Base-by-base conservation (phyloP, 2,888 invertebrate genomes). In the Pachycephus smyrnensis region DNA sequence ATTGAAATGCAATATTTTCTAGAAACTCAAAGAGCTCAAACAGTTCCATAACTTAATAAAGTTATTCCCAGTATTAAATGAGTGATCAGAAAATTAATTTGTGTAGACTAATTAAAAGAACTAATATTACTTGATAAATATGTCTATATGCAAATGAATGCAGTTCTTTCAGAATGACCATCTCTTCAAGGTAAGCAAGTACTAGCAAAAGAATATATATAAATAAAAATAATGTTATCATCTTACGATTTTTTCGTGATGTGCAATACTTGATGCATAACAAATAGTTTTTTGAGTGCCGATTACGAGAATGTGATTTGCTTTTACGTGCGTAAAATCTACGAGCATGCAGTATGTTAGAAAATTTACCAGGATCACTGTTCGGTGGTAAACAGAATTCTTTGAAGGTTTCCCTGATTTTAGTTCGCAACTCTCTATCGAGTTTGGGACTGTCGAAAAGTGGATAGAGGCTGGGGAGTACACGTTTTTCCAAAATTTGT, bases 401-500 rank as follows among this genome's bases (percentile, higher is more conserved):
- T 87, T 96, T 95, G 90, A 99, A 99, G 69, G 96, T 97, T 88
- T 98, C 97, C 83, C 96, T 94, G 69, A 99, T 96, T 92, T 98
- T 95, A 81, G 94, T 94, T 81, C 97, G 93, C 83, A 98, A 92
- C 90, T 98, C 98, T 83, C 95, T 93, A 91, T 98, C 98, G 83
- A 98, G 92, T 89, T 97, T 97, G 4, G 96, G 95, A 89, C 97
- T 97, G 89, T 97, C 97, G 92, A 98, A 97, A 78, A 98, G 92
- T 11, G 97, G 97, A 86, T 96, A 95, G 78, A 98, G 92, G 82
- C 96, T 96, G n/a, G 96, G 96, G 81, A 98, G 92, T 37, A 99
- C 99, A 90, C 98, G 94, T 92, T 99, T 99, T 88, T 97, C 97
- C 82, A 97, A 93, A 86, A 98, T 98, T 90, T 97, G 96, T 85